A percentile compares a stretch with the other conserved stretches of the same genome.
These are phyloP conservation scores for Carettochelys insculpta DNA, from an alignment of 2,113 vertebrate species.

Conservation along the genomic window DNA sequence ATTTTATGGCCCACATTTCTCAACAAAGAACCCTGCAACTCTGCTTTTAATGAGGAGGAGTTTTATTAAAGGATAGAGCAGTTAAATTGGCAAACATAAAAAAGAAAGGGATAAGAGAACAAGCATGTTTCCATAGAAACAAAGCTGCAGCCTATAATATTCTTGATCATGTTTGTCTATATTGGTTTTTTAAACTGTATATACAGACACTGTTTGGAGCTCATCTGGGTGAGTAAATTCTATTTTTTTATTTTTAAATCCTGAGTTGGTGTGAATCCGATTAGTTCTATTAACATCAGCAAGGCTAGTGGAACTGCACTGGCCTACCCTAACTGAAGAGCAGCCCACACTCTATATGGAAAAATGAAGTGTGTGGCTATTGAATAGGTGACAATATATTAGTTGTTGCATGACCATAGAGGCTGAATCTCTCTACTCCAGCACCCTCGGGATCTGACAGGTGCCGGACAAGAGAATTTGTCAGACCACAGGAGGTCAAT, in stretches of 20 bases:
- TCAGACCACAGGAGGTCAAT: no score
- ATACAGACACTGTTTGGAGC: not conserved
- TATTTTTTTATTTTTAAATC: not conserved
- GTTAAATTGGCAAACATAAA: slow-evolving; percentile 67
- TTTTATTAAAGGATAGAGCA: slow-evolving; percentile 66
- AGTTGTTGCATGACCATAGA: not conserved
- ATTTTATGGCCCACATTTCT: slow-evolving; percentile 60
- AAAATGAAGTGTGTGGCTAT: not conserved
- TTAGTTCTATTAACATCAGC: not conserved
- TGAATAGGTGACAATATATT: not conserved
- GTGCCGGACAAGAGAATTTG: no score
- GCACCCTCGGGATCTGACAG: no score
- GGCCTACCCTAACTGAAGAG: not conserved
- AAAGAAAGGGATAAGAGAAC: slow-evolving; percentile 60
- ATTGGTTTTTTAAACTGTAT: slow-evolving; percentile 20
- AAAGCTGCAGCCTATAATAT: slow-evolving; percentile 60
- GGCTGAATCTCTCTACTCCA: no score
- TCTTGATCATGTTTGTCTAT: slow-evolving; percentile 34
- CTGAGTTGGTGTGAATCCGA: slow-evolving; percentile 12
- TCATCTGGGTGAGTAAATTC: not conserved
- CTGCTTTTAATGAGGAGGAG: slow-evolving; percentile 65
- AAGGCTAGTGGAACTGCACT: not conserved
- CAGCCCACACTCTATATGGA: not conserved
- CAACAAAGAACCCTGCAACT: slow-evolving; percentile 59
- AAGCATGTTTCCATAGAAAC: slow-evolving; percentile 71